These are phyloP conservation scores for Vimba vimba DNA, from an alignment of 2,113 vertebrate genomes.

Conservation along the genomic window DNA sequence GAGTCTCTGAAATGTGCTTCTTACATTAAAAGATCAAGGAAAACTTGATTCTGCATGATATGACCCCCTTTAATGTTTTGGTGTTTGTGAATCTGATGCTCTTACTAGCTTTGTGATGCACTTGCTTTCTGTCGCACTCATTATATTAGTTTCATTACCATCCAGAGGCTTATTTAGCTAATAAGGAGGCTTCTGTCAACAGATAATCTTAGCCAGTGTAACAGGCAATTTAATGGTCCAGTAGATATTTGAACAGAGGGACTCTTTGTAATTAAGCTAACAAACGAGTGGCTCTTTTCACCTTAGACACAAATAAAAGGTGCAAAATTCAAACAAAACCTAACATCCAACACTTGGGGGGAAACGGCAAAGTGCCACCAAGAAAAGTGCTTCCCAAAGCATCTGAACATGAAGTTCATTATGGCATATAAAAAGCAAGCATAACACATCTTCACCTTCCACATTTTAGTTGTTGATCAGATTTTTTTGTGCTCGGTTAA, in stretches of 20 bases:
- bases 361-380: neutral
- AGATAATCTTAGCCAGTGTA: conserved; percentile 15
- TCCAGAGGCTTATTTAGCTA: conserved; percentile 25
- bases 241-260: conserved; percentile 32
- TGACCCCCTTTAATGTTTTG: neutral
- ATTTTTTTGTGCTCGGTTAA: conserved; percentile 63
- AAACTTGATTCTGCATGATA: neutral
- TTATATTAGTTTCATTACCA: conserved; percentile 26
- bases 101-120: neutral
- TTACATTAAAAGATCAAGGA: neutral
- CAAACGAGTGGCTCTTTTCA: conserved; percentile 20
- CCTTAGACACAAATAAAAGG: neutral
- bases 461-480: conserved; percentile 55
- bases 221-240: conserved; percentile 31
- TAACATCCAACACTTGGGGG: neutral
- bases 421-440: neutral
- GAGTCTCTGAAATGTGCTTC: neutral
- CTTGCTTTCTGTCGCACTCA: neutral
- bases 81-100: neutral
- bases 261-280: conserved; percentile 9
- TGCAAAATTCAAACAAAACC: neutral
- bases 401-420: conserved; percentile 9
- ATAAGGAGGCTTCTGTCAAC: conserved; percentile 32
- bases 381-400: conserved; percentile 15
- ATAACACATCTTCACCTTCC: conserved; percentile 51